Conservation (phyloP, 2,113 vertebrate genomes). For the Channa maculata region DNA sequence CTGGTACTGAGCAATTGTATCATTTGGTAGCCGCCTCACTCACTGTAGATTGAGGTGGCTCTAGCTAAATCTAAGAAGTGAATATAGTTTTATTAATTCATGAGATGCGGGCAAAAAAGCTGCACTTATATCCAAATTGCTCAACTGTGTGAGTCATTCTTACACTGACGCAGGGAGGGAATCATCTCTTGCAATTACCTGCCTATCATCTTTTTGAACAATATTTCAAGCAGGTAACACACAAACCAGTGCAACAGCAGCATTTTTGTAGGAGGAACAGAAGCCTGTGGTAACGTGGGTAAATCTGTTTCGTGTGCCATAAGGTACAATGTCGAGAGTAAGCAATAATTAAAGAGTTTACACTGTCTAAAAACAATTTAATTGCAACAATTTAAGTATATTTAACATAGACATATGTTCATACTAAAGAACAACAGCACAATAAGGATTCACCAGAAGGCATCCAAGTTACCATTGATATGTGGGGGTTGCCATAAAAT, state of each 20-base stretch:
- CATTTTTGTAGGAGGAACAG: neutral
- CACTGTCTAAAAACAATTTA: neutral
- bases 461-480: neutral
- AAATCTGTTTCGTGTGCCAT: neutral
- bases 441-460: neutral
- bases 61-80: constrained; percentile 28
- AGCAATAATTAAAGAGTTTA: constrained; percentile 9
- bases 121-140: constrained; percentile 22
- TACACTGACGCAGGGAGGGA: neutral
- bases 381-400: neutral
- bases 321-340: neutral
- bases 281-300: neutral
- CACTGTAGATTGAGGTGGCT: constrained; percentile 30
- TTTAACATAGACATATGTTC: neutral
- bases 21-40: constrained; percentile 61
- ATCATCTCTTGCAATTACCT: constrained; percentile 20
- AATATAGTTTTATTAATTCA: constrained; percentile 35
- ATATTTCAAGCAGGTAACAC: neutral
- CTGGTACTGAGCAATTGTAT: constrained; percentile 52
- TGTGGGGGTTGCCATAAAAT: neutral
- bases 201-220: constrained; percentile 3
- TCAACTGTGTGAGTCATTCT: constrained; percentile 5
- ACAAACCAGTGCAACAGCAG: neutral
- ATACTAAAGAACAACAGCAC: constrained; percentile 1
- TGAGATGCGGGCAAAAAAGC: neutral